Percentiles rank a stretch among this genome's conserved stretches.
Evolutionary conservation across 2,888 invertebrate genomes (phyloP).

Genomic region (Heliconius hortense): DNA sequence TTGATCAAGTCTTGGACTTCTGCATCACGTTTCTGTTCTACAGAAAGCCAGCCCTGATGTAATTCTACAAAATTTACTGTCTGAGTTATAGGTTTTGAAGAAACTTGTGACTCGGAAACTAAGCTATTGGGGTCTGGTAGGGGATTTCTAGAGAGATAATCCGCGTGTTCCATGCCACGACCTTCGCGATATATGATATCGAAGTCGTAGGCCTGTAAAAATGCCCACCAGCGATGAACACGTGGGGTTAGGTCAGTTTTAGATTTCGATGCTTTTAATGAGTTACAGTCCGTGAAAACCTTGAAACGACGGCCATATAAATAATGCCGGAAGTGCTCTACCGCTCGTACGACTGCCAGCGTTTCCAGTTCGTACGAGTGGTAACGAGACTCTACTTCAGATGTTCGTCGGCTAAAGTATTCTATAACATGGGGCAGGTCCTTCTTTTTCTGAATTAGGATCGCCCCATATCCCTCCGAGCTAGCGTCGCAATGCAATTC

Average conservation of each 20-base stretch:
- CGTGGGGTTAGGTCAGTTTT: conserved; percentile 47
- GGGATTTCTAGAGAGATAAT: conserved; percentile 43
- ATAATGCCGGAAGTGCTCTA: conserved; percentile 35
- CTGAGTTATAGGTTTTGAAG: too few species aligned
- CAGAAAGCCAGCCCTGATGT: conserved; percentile 44
- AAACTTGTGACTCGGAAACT: conserved; percentile 14
- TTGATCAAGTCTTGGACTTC: conserved; percentile 40
- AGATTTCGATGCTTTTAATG: conserved; percentile 37
- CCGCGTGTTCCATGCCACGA: conserved; percentile 45
- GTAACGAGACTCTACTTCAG: too few species aligned
- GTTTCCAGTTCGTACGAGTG: too few species aligned
- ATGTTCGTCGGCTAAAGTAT: conserved; percentile 44
- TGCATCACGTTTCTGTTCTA: conserved; percentile 45
- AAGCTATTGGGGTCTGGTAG: conserved; percentile 29
- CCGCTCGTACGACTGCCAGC: conserved; percentile 44
- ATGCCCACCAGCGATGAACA: conserved; percentile 49
- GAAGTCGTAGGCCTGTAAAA: conserved; percentile 43
- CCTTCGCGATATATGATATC: conserved; percentile 45
- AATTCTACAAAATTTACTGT: too few species aligned
- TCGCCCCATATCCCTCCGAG: conserved; percentile 40
- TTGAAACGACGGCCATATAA: conserved; percentile 28
- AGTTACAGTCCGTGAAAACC: conserved; percentile 36
- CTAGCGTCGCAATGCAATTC: conserved; percentile 46
- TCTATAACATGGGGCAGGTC: conserved; percentile 42
- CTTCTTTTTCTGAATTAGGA: conserved; percentile 44